Conservation (phyloP, 2,797 vertebrate genomes). For the Eospalax fontanierii region DNA sequence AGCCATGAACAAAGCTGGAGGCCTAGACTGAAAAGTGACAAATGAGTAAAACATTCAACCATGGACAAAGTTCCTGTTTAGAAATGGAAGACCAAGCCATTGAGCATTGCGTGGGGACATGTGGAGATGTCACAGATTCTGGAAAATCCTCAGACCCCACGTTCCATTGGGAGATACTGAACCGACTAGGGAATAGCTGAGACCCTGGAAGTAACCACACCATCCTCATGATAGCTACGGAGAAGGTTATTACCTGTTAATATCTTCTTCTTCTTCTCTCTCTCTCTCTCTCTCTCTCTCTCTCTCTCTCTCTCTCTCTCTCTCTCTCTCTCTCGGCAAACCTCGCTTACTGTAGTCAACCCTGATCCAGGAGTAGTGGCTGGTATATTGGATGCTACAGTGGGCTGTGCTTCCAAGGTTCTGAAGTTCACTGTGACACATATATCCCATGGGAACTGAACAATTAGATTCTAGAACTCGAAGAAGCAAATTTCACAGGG, state of each 20-base stretch:
- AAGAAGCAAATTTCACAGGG: too few species aligned
- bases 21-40: neutral
- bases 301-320: neutral
- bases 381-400: neutral
- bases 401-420: neutral
- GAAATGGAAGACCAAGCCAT: neutral
- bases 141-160: too few species aligned
- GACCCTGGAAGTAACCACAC: neutral
- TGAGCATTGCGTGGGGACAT: neutral
- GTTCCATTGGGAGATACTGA: neutral
- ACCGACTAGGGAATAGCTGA: too few species aligned
- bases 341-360: neutral
- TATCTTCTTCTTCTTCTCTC: too few species aligned
- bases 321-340: neutral
- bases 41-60: neutral
- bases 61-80: neutral
- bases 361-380: neutral
- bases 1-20: neutral
- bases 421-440: neutral
- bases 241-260: neutral
- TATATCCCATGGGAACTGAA: neutral
- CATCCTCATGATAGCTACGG: neutral
- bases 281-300: neutral
- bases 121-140: neutral
- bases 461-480: neutral